A percentile compares a stretch with the other conserved stretches of the same genome.
Evolutionary conservation across 2,888 invertebrate genomes (phyloP).

Genomic region (Parasteatoda lunata): DNA sequence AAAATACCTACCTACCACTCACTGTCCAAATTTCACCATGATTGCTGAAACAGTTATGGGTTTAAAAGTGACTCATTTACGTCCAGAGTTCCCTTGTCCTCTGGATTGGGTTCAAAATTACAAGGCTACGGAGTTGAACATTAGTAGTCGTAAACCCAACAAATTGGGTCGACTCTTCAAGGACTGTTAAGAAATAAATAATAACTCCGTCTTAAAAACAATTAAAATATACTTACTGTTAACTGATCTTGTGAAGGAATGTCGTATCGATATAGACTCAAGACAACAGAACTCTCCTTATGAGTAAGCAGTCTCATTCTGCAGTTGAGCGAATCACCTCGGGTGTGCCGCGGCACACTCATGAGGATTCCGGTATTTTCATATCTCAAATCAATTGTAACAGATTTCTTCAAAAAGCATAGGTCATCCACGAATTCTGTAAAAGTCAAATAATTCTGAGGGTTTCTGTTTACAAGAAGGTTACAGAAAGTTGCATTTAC

Average conservation of each 20-base stretch:
- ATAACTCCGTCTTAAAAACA: not conserved
- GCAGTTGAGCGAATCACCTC: not conserved
- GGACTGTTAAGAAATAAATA: too few species aligned
- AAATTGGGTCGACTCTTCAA: too few species aligned
- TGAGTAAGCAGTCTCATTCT: conserved; percentile 4
- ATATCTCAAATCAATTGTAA: not conserved
- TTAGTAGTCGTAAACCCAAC: too few species aligned
- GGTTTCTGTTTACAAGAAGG: too few species aligned
- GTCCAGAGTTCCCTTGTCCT: too few species aligned
- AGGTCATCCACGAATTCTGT: conserved; percentile 38
- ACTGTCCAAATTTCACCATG: too few species aligned
- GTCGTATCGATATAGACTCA: conserved; percentile 45
- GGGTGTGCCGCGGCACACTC: not conserved
- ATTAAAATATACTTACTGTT: conserved; percentile 24
- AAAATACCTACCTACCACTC: too few species aligned
- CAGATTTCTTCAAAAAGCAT: not conserved
- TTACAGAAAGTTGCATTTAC: too few species aligned
- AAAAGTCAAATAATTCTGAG: not conserved
- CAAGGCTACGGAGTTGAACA: too few species aligned
- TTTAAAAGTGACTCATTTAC: too few species aligned
- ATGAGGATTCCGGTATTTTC: conserved; percentile 28
- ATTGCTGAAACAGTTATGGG: too few species aligned
- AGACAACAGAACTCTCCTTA: not conserved
- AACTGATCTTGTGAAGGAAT: not conserved
- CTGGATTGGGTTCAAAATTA: too few species aligned